Percentiles rank a stretch among this genome's conserved stretches.
Evolutionary conservation across 2,113 vertebrate genomes (phyloP).

Genomic region (Pampusana beccarii): DNA sequence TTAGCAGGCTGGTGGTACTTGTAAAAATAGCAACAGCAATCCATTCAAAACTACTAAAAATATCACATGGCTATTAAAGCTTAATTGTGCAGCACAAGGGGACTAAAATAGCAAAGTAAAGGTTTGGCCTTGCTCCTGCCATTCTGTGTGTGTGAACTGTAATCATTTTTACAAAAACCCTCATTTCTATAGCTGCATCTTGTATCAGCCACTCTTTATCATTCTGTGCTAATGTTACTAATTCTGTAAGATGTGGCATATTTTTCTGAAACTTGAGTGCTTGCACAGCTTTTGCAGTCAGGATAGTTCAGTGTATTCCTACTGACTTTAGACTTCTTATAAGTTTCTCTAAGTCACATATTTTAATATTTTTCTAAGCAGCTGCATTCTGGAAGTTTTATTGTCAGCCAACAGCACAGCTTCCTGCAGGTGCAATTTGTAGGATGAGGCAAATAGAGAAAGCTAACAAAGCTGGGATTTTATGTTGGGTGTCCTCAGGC

Average conservation of each 20-base stretch:
- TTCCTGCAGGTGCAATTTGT: neutral
- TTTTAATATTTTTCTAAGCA: neutral
- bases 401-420: neutral
- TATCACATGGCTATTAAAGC: conserved; percentile 6
- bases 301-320: neutral
- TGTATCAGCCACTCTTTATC: neutral
- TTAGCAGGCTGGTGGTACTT: conserved; percentile 24
- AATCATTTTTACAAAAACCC: neutral
- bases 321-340: neutral
- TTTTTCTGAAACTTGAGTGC: neutral
- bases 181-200: neutral
- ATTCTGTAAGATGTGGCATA: neutral
- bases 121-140: neutral
- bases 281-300: neutral
- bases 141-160: neutral
- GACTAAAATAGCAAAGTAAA: neutral
- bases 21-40: conserved; percentile 59
- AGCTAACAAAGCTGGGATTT: neutral
- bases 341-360: neutral
- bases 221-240: neutral
- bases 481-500: neutral
- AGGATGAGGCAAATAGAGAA: neutral
- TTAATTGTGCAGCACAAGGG: neutral
- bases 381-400: neutral
- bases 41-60: conserved; percentile 35